These are phyloP conservation scores for Phyllotreta cruciferae DNA, from an alignment of 2,888 invertebrate species.

Conservation along the genomic window DNA sequence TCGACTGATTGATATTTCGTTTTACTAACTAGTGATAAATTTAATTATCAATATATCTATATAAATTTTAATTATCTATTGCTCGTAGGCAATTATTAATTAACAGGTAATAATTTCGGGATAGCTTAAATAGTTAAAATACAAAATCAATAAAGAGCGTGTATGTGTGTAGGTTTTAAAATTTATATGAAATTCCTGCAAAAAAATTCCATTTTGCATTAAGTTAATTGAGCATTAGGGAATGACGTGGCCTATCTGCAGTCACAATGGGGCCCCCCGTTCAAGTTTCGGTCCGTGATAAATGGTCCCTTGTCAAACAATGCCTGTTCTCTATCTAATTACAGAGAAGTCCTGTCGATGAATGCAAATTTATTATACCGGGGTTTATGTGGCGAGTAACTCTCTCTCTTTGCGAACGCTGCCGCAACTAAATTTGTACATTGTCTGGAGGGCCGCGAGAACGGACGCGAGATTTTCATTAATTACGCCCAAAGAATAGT, in stretches of 20 bases:
- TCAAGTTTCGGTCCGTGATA: slow-evolving; percentile 19
- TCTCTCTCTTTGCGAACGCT: slow-evolving; percentile 22
- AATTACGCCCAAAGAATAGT: slow-evolving; percentile 24
- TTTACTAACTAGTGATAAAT: too few relatives aligned
- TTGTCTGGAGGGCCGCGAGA: slow-evolving; percentile 10
- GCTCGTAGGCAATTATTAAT: too few relatives aligned
- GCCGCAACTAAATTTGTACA: slow-evolving; percentile 27
- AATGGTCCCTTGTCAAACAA: slow-evolving; percentile 31
- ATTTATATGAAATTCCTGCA: slow-evolving; percentile 8
- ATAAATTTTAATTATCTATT: too few relatives aligned
- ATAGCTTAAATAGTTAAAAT: too few relatives aligned
- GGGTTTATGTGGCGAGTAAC: slow-evolving; percentile 27
- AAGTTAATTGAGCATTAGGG: slow-evolving; percentile 31
- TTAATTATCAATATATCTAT: too few relatives aligned
- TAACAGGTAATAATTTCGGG: too few relatives aligned
- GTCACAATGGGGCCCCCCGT: slow-evolving; percentile 24
- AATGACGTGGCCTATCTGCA: slow-evolving; percentile 28
- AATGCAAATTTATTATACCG: slow-evolving; percentile 31
- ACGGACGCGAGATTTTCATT: slow-evolving; percentile 22
- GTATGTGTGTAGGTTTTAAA: neutral
- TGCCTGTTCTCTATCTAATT: slow-evolving; percentile 31
- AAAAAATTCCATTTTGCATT: slow-evolving; percentile 24
- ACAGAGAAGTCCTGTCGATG: slow-evolving; percentile 32
- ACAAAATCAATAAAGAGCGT: too few relatives aligned
- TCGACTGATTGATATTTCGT: too few relatives aligned